These are phyloP conservation scores for Phasia obesa DNA, from an alignment of 2,888 invertebrate species.

Conservation along the genomic window DNA sequence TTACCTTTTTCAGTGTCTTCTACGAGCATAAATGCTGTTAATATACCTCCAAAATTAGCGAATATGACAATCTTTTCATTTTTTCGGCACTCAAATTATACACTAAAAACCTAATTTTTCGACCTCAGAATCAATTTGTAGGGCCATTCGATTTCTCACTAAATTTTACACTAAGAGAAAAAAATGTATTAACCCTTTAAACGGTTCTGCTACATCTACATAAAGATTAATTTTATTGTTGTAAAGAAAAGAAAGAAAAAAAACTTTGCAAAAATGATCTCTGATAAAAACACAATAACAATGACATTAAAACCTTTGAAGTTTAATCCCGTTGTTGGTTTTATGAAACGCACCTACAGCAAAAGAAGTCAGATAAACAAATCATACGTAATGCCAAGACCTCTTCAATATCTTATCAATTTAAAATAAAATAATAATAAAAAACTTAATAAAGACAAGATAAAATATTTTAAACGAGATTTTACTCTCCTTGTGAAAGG, in stretches of 20 bases:
- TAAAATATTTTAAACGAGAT: neutral
- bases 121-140: no score
- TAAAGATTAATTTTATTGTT: conserved; percentile 47
- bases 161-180: no score
- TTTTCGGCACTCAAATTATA: no score
- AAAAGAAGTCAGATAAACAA: neutral
- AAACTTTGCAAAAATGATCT: conserved; percentile 38
- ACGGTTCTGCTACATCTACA: conserved; percentile 10
- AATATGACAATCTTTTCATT: no score
- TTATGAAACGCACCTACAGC: conserved; percentile 26
- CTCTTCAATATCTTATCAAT: neutral
- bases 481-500: neutral
- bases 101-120: no score
- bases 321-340: conserved; percentile 46
- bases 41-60: no score
- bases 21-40: no score
- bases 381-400: neutral
- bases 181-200: no score
- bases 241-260: neutral
- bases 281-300: conserved; percentile 21
- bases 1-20: no score
- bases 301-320: conserved; percentile 60
- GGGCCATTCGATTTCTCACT: no score
- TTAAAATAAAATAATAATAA: neutral
- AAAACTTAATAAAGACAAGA: no score